Percentiles rank a stretch among this genome's conserved stretches.
Evolutionary conservation across 2,113 vertebrate species (phyloP).

Genomic region (Peucedramus taeniatus): DNA sequence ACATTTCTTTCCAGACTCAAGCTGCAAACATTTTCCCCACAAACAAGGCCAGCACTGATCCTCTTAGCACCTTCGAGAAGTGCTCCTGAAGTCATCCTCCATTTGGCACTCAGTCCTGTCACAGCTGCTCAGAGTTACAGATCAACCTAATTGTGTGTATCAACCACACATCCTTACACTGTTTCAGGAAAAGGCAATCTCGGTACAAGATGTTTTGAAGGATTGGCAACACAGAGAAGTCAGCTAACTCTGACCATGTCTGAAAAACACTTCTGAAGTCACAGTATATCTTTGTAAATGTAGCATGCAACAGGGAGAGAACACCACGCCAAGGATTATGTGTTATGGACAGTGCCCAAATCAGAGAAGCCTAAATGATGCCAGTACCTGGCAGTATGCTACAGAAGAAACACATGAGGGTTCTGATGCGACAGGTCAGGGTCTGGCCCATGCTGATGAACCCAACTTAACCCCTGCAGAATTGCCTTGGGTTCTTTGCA

Average conservation of each 20-base stretch:
- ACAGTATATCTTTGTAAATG: not conserved
- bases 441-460: not conserved
- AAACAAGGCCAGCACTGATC: not conserved
- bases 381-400: not conserved
- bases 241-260: not conserved
- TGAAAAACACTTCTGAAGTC: not conserved
- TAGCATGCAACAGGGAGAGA: not conserved
- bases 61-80: not conserved
- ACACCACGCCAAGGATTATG: not conserved
- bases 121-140: not conserved
- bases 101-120: not conserved
- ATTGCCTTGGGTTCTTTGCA: not conserved
- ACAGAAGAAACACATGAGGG: rapidly evolving
- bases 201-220: not conserved
- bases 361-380: not conserved
- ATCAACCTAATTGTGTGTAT: not conserved
- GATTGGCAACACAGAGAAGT: not conserved
- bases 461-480: not conserved
- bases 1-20: not conserved
- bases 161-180: not conserved
- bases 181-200: not conserved
- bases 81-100: not conserved
- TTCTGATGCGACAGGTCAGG: not conserved
- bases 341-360: not conserved
- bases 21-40: not conserved